Evolutionary conservation across 1,140 invertebrate genomes (phyloP).

Genomic region (Leptoteleia sp.): DNA sequence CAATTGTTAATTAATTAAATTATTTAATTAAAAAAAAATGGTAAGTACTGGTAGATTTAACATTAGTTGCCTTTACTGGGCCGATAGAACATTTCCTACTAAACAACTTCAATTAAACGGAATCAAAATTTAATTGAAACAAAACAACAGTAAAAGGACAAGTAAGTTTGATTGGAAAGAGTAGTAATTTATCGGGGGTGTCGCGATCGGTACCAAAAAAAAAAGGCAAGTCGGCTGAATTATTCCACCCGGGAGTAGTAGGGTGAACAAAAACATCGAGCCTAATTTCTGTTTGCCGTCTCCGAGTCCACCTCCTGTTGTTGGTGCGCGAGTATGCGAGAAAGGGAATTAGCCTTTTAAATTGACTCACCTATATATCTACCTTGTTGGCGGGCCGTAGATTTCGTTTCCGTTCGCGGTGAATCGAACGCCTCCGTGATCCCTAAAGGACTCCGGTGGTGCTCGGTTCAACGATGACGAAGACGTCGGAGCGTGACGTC

Average conservation of each 20-base stretch:
- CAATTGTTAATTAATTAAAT: too few species aligned
- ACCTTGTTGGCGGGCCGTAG: conserved; percentile 53
- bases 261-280: conserved; percentile 72
- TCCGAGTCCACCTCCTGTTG: conserved; percentile 44
- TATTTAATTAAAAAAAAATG: too few species aligned
- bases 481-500: conserved; percentile 56
- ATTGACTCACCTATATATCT: conserved; percentile 76
- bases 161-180: conserved; percentile 41
- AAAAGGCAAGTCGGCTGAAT: conserved; percentile 52
- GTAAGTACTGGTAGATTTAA: too few species aligned
- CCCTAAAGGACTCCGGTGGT: conserved; percentile 53
- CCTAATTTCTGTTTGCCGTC: conserved; percentile 74
- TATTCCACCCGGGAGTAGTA: conserved; percentile 39
- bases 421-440: conserved; percentile 50
- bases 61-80: too few species aligned
- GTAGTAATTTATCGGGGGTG: conserved; percentile 39
- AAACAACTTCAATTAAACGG: background rate
- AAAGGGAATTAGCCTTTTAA: conserved; percentile 80
- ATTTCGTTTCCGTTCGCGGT: conserved; percentile 48
- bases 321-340: conserved; percentile 65
- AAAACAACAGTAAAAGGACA: conserved; percentile 14
- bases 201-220: conserved; percentile 38
- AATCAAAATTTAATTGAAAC: conserved; percentile 1
- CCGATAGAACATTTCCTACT: too few species aligned
- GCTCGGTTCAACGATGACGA: conserved; percentile 57